Evolutionary conservation across 1,140 invertebrate species (phyloP).

Genomic region (Cyclina sinensis): DNA sequence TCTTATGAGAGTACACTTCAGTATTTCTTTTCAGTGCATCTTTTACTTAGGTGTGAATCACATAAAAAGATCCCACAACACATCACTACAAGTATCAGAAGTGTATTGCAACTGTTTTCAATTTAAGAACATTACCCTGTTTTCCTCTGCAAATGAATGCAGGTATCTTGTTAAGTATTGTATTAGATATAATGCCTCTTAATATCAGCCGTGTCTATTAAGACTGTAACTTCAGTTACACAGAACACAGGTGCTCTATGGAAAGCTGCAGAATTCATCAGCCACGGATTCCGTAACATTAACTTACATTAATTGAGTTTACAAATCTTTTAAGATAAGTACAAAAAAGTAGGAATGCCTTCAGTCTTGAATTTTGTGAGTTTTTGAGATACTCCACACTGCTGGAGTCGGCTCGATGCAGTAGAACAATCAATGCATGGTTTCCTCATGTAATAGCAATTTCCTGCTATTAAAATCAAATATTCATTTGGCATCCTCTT

Average conservation of each 20-base stretch:
- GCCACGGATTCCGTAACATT: conserved; percentile 9
- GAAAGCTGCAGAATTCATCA: background rate
- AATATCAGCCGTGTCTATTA: background rate
- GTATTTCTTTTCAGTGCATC: too few relatives aligned
- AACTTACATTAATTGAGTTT: conserved; percentile 48
- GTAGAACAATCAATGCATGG: background rate
- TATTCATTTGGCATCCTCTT: conserved; percentile 11
- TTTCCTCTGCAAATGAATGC: background rate
- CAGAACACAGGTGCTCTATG: conserved; percentile 25
- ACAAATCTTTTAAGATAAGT: conserved; percentile 22
- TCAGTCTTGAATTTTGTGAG: background rate
- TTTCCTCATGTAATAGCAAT: conserved; percentile 8
- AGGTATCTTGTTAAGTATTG: conserved; percentile 7
- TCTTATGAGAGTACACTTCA: too few relatives aligned
- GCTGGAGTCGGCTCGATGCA: background rate
- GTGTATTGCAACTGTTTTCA: background rate
- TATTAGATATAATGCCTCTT: background rate
- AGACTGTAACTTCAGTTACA: conserved; percentile 3
- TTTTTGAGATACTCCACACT: background rate
- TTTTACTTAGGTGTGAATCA: too few relatives aligned
- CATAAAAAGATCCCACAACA: background rate
- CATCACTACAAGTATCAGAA: background rate
- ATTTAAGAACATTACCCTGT: background rate
- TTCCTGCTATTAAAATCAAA: conserved; percentile 24
- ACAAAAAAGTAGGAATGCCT: conserved; percentile 14